Conservation (phyloP, 2,797 vertebrate species). For the Hypotaenidia philippensis region DNA sequence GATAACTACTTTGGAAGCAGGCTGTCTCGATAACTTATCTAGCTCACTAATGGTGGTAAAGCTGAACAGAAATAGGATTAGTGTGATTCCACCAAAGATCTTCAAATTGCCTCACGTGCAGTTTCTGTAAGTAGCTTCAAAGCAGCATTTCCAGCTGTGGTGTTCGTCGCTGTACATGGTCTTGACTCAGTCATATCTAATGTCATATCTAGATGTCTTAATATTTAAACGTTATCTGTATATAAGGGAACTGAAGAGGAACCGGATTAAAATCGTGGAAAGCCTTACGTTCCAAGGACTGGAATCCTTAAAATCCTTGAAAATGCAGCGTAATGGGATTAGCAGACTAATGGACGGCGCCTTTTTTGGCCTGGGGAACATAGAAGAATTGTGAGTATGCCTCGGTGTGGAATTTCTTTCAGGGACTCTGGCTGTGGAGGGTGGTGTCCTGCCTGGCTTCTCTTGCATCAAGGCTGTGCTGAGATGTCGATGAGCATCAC, state of each 20-base stretch:
- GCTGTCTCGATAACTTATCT: conserved; percentile 96
- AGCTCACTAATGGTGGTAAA: conserved; percentile 92
- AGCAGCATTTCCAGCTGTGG: background rate
- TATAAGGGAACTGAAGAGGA: conserved; percentile 94
- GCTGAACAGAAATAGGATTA: conserved; percentile 94
- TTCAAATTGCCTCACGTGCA: conserved; percentile 94
- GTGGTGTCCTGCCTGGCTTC: background rate
- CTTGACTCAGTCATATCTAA: background rate
- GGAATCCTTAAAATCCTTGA: conserved; percentile 93
- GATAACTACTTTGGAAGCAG: conserved; percentile 91
- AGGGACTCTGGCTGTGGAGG: background rate
- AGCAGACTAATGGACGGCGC: conserved; percentile 96
- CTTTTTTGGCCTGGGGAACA: conserved; percentile 96
- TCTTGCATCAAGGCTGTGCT: background rate
- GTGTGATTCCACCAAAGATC: conserved; percentile 90
- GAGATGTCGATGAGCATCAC: background rate
- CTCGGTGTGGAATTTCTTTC: background rate
- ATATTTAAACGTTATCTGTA: background rate
- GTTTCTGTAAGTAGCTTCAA: conserved; percentile 89
- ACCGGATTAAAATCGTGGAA: conserved; percentile 94
- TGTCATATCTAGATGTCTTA: background rate
- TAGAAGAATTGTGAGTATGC: conserved; percentile 95
- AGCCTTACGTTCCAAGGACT: conserved; percentile 97
- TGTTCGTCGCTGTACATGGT: background rate
- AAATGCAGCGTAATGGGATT: conserved; percentile 96